Evolutionary conservation across 2,113 vertebrate species (phyloP).

Genomic region (Aramus guarauna): DNA sequence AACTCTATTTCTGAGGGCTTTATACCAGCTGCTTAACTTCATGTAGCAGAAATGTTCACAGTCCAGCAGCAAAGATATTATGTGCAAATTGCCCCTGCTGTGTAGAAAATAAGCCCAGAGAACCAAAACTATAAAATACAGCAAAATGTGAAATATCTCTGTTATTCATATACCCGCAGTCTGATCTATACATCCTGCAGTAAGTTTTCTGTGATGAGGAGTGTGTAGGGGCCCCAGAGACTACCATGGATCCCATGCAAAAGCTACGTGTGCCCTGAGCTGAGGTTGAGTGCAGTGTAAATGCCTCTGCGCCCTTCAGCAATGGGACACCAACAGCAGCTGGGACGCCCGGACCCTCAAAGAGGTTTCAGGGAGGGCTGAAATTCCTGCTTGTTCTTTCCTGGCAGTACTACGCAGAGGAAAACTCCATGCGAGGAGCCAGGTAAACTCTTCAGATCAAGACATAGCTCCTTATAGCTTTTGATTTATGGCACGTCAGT

Average conservation of each 20-base stretch:
- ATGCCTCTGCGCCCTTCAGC: neutral
- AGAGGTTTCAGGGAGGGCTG: neutral
- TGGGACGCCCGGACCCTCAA: neutral
- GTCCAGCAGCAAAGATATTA: constrained; percentile 35
- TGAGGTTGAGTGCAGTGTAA: neutral
- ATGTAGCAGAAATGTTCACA: neutral
- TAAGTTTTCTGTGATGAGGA: neutral
- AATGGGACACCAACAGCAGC: neutral
- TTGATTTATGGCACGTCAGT: neutral
- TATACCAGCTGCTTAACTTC: constrained; percentile 29
- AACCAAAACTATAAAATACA: neutral
- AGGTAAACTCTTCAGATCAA: neutral
- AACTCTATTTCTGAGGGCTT: constrained; percentile 12
- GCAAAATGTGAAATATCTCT: neutral
- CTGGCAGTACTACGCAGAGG: neutral
- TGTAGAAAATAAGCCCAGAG: neutral
- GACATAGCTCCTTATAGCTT: accelerated
- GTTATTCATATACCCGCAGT: neutral
- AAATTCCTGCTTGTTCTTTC: neutral
- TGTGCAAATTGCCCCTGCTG: constrained; percentile 31
- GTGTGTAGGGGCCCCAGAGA: neutral
- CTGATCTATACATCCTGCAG: neutral
- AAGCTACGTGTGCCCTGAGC: neutral
- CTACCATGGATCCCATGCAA: neutral
- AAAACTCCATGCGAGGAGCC: neutral